Conservation (phyloP, 2,797 vertebrate species). For the Clamator glandarius region DNA sequence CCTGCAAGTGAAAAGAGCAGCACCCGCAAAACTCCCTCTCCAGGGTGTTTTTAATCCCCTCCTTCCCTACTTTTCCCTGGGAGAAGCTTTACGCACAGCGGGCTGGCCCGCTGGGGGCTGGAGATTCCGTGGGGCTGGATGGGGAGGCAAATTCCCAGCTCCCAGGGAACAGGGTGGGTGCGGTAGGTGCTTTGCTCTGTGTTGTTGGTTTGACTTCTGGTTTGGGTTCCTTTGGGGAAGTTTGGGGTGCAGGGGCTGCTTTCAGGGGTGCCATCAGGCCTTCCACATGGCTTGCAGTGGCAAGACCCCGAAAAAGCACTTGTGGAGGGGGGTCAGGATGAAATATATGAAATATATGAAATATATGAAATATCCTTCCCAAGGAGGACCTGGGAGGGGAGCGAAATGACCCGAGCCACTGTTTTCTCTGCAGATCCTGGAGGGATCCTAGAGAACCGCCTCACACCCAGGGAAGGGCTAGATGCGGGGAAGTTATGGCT, state of each 20-base stretch:
- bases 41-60: not conserved
- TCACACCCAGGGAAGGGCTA: not conserved
- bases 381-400: fast-evolving
- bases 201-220: not conserved
- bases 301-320: not conserved
- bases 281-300: fast-evolving
- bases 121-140: not conserved
- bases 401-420: fast-evolving
- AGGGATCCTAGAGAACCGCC: not conserved
- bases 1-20: not conserved
- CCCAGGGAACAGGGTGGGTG: fast-evolving
- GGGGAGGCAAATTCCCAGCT: too few relatives aligned
- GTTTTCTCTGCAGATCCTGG: not conserved
- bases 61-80: fast-evolving
- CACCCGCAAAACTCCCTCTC: not conserved
- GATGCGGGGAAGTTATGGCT: not conserved
- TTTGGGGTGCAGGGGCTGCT: not conserved
- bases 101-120: not conserved
- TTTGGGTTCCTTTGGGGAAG: too few relatives aligned
- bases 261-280: not conserved
- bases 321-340: not conserved
- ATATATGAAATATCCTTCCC: not conserved
- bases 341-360: not conserved
- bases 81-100: not conserved
- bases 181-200: fast-evolving